These are phyloP conservation scores for Periophthalmodon schlosseri DNA, from an alignment of 2,113 vertebrate species.

Conservation along the genomic window DNA sequence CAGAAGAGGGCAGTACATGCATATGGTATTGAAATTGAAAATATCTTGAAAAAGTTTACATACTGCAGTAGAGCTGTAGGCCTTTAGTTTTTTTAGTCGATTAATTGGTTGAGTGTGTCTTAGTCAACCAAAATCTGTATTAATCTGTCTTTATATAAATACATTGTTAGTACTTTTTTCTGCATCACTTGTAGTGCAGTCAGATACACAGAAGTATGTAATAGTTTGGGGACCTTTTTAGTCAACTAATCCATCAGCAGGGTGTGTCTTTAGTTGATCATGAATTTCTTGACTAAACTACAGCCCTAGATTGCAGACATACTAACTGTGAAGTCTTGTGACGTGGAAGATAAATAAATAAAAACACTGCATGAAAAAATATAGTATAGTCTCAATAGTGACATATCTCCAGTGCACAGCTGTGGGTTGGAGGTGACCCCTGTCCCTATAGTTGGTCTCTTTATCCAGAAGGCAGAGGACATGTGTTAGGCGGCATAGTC, in stretches of 20 bases:
- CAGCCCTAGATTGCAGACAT: background rate
- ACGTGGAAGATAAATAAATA: background rate
- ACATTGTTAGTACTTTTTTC: no score
- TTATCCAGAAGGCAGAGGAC: constrained; percentile 12
- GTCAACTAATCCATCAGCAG: no score
- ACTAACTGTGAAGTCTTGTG: background rate
- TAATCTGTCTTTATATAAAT: no score
- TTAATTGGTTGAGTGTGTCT: no score
- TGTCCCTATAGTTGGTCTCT: constrained; percentile 9
- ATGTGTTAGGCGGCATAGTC: constrained; percentile 21
- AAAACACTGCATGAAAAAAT: background rate
- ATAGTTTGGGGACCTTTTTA: no score
- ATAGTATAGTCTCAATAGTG: background rate
- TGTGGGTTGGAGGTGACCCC: constrained; percentile 47
- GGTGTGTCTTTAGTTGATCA: no score
- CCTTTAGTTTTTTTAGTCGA: no score
- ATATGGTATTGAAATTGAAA: background rate
- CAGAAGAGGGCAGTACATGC: constrained; percentile 1
- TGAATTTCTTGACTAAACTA: no score
- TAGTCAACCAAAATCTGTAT: no score
- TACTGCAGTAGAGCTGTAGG: no score
- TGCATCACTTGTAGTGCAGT: no score
- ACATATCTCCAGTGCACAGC: background rate
- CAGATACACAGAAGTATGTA: no score
- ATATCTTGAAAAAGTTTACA: background rate